Base-by-base conservation (phyloP, 1,140 invertebrate genomes). In the Ceratina calcarata region DNA sequence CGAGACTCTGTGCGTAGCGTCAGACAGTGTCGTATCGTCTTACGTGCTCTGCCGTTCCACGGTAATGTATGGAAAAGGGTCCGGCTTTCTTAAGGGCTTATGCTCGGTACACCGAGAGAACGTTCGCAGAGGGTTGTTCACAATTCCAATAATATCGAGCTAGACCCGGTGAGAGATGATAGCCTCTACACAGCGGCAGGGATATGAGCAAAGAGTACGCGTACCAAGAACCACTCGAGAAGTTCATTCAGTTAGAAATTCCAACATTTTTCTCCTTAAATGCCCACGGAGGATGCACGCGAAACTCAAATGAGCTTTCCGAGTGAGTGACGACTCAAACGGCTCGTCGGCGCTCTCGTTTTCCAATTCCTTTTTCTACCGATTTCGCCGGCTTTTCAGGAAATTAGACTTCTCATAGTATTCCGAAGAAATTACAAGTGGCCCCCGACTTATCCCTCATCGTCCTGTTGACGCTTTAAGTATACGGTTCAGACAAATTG, bases 31-130 rank as follows among this genome's bases (percentile, higher is more conserved):
- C 61, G 37, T 66, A 66, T 66, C 68, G 60, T 70, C 68, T 86
- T 78, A 73, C 75, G 51, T 79, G 69, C 79, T 69, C 71, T 67
- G 85, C 82, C 80, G 78, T 82, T 85, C 70, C 51, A 24, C 61
- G 74, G 65, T 84, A 80, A 81, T 83, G 45, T 81, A 85, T 79
- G 83, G 78, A 79, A 77, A 81, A 81, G 77, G 24, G 74, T 74
- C 64, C 37, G 65, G 58, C 74, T 84, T 80, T 81, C 84, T 84
- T 81, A 74, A 77, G 58, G 55, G 84, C 79, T 84, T 78, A 78
- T 61, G 71, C 69, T 70, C 64, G 75, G 18, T 8, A 18, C 18
- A 2, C n/a, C 1, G 22, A n/a, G n/a, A 20, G 15, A 68, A 24
- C 32, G 12, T 18, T 32, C 22, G 6, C 8, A 20, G 72, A 66